Conservation (phyloP, 2,888 invertebrate species). For the Fragum sueziense region DNA sequence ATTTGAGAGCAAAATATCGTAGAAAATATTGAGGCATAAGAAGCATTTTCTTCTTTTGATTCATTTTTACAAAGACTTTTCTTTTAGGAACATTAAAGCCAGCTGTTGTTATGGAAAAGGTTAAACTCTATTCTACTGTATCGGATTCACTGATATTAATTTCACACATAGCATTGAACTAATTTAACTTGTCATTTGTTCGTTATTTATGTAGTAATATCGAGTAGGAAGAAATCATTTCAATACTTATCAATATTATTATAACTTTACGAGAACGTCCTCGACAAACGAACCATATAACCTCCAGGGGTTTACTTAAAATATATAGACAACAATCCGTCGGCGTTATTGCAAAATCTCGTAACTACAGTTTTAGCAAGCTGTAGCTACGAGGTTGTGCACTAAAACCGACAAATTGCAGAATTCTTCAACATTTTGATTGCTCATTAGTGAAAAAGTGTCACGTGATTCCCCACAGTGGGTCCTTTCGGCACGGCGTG, state of each 20-base stretch:
- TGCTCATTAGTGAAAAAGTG: too few species aligned
- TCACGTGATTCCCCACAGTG: too few species aligned
- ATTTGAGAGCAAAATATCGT: too few species aligned
- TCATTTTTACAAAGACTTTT: not conserved
- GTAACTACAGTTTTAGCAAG: too few species aligned
- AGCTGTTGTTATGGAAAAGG: not conserved
- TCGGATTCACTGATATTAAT: not conserved
- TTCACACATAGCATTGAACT: not conserved
- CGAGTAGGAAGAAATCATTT: not conserved
- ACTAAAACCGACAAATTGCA: too few species aligned
- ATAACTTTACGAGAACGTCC: not conserved
- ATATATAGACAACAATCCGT: too few species aligned
- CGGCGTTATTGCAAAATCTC: too few species aligned
- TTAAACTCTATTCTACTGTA: not conserved
- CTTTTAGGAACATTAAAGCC: not conserved
- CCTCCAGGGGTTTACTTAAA: too few species aligned
- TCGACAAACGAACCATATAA: not conserved
- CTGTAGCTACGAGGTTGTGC: too few species aligned
- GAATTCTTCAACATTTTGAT: too few species aligned
- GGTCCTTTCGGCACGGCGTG: too few species aligned
- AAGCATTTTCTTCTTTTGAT: not conserved
- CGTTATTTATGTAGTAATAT: conserved; percentile 15
- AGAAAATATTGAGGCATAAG: too few species aligned
- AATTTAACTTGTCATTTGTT: conserved; percentile 9
- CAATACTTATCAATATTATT: not conserved